Evolutionary conservation across 2,797 vertebrate species (phyloP).

Genomic region (Lepilemur septentrionalis): DNA sequence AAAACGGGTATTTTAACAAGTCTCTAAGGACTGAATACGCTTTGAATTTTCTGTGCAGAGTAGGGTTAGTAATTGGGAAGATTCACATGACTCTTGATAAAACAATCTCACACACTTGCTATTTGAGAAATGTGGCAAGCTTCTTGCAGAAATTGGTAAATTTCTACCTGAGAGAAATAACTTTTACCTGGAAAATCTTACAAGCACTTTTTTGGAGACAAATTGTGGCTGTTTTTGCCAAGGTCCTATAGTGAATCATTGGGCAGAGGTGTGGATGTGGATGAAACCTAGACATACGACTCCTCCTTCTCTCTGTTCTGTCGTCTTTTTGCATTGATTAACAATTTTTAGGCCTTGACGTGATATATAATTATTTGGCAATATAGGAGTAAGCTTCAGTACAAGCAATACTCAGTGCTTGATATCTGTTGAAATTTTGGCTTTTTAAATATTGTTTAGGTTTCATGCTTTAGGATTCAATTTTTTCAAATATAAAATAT

Average conservation of each 20-base stretch:
- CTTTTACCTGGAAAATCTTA: conserved; percentile 10
- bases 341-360: background rate
- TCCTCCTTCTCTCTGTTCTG: background rate
- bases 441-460: background rate
- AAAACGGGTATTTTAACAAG: background rate
- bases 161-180: background rate
- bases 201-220: background rate
- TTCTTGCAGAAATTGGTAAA: background rate
- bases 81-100: background rate
- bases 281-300: background rate
- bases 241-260: background rate
- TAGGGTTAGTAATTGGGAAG: background rate
- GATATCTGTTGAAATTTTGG: background rate
- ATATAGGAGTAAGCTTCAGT: background rate
- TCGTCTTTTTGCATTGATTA: background rate
- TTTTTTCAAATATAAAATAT: background rate
- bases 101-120: background rate
- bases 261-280: background rate
- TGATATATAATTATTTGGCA: background rate
- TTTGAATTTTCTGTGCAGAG: background rate
- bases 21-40: background rate
- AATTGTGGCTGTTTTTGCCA: background rate
- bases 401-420: background rate
- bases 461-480: conserved; percentile 3
- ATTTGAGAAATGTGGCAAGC: background rate